These are phyloP conservation scores for Ageneiosus marmoratus DNA, from an alignment of 2,113 vertebrate genomes.

Conservation along the genomic window DNA sequence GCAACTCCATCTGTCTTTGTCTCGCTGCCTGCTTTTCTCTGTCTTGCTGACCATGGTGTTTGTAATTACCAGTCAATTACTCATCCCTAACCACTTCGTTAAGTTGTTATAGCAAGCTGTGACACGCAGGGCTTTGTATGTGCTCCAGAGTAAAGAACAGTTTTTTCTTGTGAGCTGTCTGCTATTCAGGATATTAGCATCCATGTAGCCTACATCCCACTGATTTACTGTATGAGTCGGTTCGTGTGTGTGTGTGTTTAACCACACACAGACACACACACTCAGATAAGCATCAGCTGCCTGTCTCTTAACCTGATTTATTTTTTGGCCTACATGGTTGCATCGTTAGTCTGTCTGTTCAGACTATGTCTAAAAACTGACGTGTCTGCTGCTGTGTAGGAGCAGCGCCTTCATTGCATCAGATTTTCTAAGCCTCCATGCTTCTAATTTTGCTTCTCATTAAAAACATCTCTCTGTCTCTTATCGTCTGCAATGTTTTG, in stretches of 20 bases:
- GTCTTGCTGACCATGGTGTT: neutral
- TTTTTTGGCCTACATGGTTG: slow-evolving; percentile 13
- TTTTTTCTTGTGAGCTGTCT: slow-evolving; percentile 33
- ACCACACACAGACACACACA: neutral
- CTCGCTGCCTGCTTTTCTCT: neutral
- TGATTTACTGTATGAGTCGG: slow-evolving; percentile 32
- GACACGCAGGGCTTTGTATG: neutral
- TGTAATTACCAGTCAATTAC: slow-evolving; percentile 20
- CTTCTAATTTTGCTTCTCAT: neutral
- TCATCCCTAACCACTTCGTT: slow-evolving; percentile 4
- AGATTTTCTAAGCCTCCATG: neutral
- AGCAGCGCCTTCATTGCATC: neutral
- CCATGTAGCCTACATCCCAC: neutral
- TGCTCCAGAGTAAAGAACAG: slow-evolving; percentile 15
- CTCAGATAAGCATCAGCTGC: slow-evolving; percentile 35
- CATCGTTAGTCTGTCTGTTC: slow-evolving; percentile 25
- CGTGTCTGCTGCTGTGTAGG: neutral
- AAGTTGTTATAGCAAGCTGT: slow-evolving; percentile 21
- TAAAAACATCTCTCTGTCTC: neutral
- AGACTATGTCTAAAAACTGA: slow-evolving; percentile 29
- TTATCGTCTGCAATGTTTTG: neutral
- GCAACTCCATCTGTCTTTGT: neutral
- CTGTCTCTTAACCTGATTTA: slow-evolving; percentile 38
- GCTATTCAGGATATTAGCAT: slow-evolving; percentile 27
- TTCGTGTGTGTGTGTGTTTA: slow-evolving; percentile 23